phyloP scores from a whole-genome alignment of 1,140 invertebrate genomes.

The Euglossa dilemma region DNA sequence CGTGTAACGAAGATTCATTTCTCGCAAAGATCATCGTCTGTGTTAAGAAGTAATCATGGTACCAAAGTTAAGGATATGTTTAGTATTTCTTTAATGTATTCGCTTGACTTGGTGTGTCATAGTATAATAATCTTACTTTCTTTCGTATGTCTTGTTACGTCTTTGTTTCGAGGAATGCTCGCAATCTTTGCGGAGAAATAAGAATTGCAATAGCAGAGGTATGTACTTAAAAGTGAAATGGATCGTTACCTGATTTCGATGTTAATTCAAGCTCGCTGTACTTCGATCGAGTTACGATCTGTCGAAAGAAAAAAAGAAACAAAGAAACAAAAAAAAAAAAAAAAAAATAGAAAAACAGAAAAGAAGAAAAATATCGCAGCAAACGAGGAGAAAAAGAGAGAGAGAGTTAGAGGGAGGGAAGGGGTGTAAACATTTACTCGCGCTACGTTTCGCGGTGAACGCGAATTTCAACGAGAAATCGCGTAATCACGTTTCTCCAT shows the following conservation, averaged over 20 bases:
- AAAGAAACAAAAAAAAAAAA: neutral
- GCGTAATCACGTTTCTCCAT: neutral
- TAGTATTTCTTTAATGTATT: conserved; percentile 24
- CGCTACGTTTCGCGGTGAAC: neutral
- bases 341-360: neutral
- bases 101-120: neutral
- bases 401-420: neutral
- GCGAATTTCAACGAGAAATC: neutral
- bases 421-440: neutral
- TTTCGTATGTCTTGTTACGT: neutral
- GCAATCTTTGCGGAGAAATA: neutral
- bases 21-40: conserved; percentile 16
- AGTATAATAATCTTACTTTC: neutral
- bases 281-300: neutral
- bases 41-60: conserved; percentile 23
- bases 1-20: conserved; percentile 1
- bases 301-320: neutral
- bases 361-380: neutral
- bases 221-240: conserved; percentile 3
- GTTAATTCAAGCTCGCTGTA: neutral
- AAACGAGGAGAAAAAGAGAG: neutral
- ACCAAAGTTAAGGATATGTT: conserved; percentile 38
- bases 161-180: neutral
- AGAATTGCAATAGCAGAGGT: neutral
- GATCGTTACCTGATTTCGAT: conserved; percentile 9